phyloP scores from a whole-genome alignment of 2,113 vertebrate species.

The Siphamia tubifer region DNA sequence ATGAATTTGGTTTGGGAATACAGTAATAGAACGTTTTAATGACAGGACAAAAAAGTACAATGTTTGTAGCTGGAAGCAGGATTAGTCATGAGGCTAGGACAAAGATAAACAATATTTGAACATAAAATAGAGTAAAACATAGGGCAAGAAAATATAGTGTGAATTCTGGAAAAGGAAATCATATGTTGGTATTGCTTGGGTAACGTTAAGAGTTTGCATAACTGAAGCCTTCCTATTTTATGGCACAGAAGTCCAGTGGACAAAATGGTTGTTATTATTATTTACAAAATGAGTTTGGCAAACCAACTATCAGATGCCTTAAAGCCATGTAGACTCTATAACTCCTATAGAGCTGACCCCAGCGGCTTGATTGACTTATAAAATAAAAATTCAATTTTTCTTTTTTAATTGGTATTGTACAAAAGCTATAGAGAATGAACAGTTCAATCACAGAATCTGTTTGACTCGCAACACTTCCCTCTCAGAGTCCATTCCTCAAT shows the following conservation, averaged over 20 bases:
- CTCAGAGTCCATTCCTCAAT: slow-evolving; percentile 65
- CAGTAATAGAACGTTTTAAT: not conserved
- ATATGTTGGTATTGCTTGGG: slow-evolving; percentile 80
- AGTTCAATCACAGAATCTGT: slow-evolving; percentile 86
- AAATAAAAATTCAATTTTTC: slow-evolving; percentile 98
- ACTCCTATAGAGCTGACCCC: slow-evolving; percentile 89
- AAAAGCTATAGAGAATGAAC: slow-evolving; percentile 97
- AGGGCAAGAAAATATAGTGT: slow-evolving; percentile 5
- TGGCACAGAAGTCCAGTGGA: slow-evolving; percentile 90
- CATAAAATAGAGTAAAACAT: slow-evolving; percentile 11
- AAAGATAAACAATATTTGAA: slow-evolving; percentile 21
- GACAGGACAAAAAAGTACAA: not conserved
- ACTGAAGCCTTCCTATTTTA: slow-evolving; percentile 92
- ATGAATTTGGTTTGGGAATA: not conserved
- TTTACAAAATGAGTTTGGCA: slow-evolving; percentile 92
- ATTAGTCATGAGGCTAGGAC: slow-evolving; percentile 24
- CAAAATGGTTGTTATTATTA: slow-evolving; percentile 83
- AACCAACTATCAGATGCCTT: slow-evolving; percentile 85
- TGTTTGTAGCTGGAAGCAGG: slow-evolving; percentile 12
- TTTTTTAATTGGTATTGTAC: slow-evolving; percentile 87
- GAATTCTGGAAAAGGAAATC: slow-evolving; percentile 25
- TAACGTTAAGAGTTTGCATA: slow-evolving; percentile 77
- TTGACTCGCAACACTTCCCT: slow-evolving; percentile 76
- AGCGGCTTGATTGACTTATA: slow-evolving; percentile 94
- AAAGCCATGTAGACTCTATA: slow-evolving; percentile 95